Evolutionary conservation across 2,113 vertebrate species (phyloP).

Genomic region (Tetrax tetrax): DNA sequence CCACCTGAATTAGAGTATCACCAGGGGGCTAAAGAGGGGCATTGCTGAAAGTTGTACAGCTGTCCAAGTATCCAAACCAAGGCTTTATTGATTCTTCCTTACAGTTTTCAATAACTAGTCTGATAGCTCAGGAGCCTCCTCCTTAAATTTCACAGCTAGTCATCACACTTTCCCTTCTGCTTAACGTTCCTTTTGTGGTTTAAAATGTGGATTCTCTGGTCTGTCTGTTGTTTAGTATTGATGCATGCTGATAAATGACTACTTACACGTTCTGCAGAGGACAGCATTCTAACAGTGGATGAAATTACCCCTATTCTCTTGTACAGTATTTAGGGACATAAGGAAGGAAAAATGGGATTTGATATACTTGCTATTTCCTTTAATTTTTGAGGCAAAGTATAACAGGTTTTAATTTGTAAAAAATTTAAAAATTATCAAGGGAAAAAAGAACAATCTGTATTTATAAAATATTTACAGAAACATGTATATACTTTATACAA

Average conservation of each 20-base stretch:
- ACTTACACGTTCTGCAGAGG: background rate
- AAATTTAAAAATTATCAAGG: background rate
- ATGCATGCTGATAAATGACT: slow-evolving; percentile 10
- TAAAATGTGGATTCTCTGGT: background rate
- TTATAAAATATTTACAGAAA: background rate
- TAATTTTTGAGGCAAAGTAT: background rate
- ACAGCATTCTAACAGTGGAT: background rate
- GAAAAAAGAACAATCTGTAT: background rate
- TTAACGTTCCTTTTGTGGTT: background rate
- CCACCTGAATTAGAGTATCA: background rate
- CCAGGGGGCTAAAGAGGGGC: background rate
- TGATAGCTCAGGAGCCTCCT: background rate
- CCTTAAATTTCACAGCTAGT: background rate
- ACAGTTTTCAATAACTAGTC: background rate
- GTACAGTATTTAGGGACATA: background rate
- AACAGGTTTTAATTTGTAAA: background rate
- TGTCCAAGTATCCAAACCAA: background rate
- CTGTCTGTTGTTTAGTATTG: background rate
- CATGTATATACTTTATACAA: background rate
- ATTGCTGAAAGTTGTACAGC: background rate
- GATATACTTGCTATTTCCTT: background rate
- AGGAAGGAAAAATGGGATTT: background rate
- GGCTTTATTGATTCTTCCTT: background rate
- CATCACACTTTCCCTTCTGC: background rate
- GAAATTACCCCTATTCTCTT: background rate